Percentiles rank a stretch among this genome's conserved stretches.
These are phyloP conservation scores for Proteles cristata DNA, from an alignment of 2,113 vertebrate species.

Conservation along the genomic window DNA sequence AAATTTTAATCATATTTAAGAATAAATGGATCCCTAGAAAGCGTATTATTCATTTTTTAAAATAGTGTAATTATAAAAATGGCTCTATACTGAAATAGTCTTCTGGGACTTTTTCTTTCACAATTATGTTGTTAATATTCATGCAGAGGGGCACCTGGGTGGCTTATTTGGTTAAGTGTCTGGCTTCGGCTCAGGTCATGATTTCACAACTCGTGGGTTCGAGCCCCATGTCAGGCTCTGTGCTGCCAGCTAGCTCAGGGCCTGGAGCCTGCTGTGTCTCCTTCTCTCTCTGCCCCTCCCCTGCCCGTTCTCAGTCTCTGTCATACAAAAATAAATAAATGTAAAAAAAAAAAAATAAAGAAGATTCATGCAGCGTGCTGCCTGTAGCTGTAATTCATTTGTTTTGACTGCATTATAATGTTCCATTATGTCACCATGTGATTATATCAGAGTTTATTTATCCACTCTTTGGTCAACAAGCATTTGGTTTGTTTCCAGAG, in stretches of 20 bases:
- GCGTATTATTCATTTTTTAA: not conserved
- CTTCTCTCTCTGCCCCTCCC: too few relatives aligned
- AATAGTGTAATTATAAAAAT: not conserved
- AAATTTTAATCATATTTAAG: not conserved
- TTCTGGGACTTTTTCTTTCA: not conserved
- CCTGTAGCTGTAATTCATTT: not conserved
- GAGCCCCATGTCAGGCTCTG: too few relatives aligned
- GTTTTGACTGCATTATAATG: slow-evolving; percentile 28
- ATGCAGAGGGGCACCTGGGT: not conserved
- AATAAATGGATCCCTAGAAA: not conserved
- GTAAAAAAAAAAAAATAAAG: too few relatives aligned
- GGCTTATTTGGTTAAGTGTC: too few relatives aligned
- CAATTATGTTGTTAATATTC: not conserved
- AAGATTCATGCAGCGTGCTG: not conserved
- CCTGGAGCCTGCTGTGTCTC: too few relatives aligned
- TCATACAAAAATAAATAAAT: too few relatives aligned
- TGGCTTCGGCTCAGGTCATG: too few relatives aligned
- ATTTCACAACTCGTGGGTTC: too few relatives aligned
- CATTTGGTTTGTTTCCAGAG: slow-evolving; percentile 35
- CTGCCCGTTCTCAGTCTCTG: too few relatives aligned
- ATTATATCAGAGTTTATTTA: slow-evolving; percentile 48
- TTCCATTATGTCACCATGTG: slow-evolving; percentile 8
- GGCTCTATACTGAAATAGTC: not conserved
- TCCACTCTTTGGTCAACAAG: slow-evolving; percentile 8
- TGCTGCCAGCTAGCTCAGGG: too few relatives aligned